Conservation (phyloP, 2,797 vertebrate genomes). For the Nothura maculosa region DNA sequence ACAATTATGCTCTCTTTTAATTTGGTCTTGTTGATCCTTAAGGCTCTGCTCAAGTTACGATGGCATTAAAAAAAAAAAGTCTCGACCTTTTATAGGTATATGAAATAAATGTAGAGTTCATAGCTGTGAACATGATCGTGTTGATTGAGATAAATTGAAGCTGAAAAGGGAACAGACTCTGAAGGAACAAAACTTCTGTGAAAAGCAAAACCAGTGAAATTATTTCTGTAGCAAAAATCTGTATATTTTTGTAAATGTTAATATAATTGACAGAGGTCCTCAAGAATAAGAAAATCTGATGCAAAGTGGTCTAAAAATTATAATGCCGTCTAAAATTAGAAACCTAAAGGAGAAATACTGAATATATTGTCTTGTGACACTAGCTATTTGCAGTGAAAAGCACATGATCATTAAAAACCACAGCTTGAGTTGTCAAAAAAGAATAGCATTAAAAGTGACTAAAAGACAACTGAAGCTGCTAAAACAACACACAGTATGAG, state of each 20-base stretch:
- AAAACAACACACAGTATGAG: neutral
- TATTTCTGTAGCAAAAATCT: neutral
- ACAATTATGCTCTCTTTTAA: constrained; percentile 56
- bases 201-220: constrained; percentile 24
- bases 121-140: constrained; percentile 61
- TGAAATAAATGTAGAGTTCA: constrained; percentile 64
- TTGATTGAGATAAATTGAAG: constrained; percentile 46
- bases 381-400: neutral
- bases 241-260: constrained; percentile 20
- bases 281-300: neutral
- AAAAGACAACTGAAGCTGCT: neutral
- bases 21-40: constrained; percentile 70
- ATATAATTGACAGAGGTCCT: neutral
- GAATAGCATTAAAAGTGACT: neutral
- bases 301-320: neutral
- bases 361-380: neutral
- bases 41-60: constrained; percentile 46
- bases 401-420: neutral
- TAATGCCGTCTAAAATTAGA: neutral
- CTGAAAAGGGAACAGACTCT: constrained; percentile 55
- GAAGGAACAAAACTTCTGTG: constrained; percentile 52
- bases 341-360: neutral
- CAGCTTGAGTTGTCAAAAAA: neutral
- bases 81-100: constrained; percentile 59
- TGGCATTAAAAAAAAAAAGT: constrained; percentile 6